Conservation (phyloP, 2,113 vertebrate species). For the Amphiprion ocellaris region DNA sequence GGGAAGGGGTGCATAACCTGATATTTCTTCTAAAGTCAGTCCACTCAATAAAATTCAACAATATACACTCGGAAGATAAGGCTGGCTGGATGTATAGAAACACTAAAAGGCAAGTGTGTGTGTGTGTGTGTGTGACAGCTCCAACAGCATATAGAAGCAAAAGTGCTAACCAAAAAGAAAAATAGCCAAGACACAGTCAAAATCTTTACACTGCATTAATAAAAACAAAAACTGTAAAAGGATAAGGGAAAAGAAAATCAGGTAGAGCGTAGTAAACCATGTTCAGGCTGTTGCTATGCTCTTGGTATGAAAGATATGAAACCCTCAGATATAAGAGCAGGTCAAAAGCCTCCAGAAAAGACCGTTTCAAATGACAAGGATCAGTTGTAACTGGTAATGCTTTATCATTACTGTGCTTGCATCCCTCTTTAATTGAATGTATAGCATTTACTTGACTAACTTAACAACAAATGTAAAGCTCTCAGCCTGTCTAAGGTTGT, state of each 20-base stretch:
- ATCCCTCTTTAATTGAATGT: constrained; percentile 4
- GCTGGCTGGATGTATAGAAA: constrained; percentile 1
- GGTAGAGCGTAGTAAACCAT: constrained; percentile 1
- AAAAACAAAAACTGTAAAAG: background rate
- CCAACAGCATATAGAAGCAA: background rate
- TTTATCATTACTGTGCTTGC: constrained; percentile 14
- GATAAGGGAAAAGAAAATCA: background rate
- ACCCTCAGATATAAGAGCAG: constrained; percentile 45
- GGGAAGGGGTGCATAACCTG: constrained; percentile 3
- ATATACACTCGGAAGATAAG: constrained; percentile 13
- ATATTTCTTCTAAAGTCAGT: constrained; percentile 35
- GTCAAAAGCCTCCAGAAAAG: constrained; percentile 33
- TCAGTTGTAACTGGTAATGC: background rate
- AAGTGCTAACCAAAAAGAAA: background rate
- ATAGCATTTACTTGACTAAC: constrained; percentile 25
- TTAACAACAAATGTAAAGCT: background rate
- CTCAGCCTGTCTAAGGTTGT: background rate
- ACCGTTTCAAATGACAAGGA: background rate
- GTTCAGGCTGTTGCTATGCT: constrained; percentile 4
- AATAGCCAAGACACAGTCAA: background rate
- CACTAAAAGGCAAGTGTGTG: background rate
- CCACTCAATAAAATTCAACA: constrained; percentile 22
- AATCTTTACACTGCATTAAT: background rate
- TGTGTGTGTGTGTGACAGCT: background rate
- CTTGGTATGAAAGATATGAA: constrained; percentile 30